phyloP scores from a whole-genome alignment of 2,888 invertebrate genomes.

The Villa cingulata region DNA sequence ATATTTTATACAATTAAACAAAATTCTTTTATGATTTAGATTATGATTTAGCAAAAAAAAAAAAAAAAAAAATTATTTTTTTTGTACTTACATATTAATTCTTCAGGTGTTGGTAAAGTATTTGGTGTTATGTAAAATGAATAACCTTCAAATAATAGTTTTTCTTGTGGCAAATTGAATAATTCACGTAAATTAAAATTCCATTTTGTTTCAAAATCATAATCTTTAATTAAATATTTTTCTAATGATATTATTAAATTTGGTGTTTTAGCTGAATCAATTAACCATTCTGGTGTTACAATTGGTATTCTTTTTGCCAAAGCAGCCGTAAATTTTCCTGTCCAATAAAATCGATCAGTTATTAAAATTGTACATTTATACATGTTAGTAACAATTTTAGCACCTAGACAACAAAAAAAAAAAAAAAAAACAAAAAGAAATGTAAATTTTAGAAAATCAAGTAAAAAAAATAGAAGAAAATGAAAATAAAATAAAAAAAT shows the following conservation, averaged over 20 bases:
- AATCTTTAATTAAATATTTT: conserved; percentile 14
- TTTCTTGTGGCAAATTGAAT: conserved; percentile 15
- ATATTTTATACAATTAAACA: neutral
- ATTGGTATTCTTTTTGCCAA: conserved; percentile 47
- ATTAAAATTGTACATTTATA: conserved; percentile 42
- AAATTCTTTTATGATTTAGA: neutral
- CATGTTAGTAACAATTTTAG: conserved; percentile 36
- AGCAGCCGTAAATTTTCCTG: conserved; percentile 46
- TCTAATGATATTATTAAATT: conserved; percentile 19
- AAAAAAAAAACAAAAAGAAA: neutral
- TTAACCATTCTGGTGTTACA: conserved; percentile 30
- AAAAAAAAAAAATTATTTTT: neutral
- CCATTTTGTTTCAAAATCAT: conserved; percentile 18
- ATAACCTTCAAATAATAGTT: conserved; percentile 17
- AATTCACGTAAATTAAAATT: conserved; percentile 20
- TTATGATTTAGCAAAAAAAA: neutral
- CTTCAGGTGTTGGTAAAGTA: conserved; percentile 18
- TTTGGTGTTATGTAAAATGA: conserved; percentile 20
- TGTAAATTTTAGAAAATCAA: neutral
- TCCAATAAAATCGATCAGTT: conserved; percentile 42
- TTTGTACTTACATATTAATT: conserved; percentile 18
- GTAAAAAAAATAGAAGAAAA: no score
- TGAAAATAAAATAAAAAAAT: no score
- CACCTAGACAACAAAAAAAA: conserved; percentile 43
- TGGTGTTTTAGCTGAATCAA: conserved; percentile 10